These are phyloP conservation scores for Synergus laeviventris DNA, from an alignment of 2,888 invertebrate genomes.

Conservation along the genomic window DNA sequence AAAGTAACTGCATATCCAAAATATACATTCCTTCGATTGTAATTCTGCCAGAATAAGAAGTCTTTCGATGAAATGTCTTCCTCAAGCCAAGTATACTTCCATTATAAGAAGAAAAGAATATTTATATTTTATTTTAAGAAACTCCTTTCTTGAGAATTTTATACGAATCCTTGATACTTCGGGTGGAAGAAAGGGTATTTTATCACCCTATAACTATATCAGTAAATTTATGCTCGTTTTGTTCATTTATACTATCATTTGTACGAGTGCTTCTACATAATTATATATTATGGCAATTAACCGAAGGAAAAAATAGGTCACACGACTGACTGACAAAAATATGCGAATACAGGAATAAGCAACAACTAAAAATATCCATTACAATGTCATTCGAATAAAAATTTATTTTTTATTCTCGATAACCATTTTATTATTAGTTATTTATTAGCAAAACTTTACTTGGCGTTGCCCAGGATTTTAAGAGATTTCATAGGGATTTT, in stretches of 20 bases:
- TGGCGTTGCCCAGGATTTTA: too few relatives aligned
- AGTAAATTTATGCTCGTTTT: not conserved
- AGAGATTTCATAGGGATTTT: too few relatives aligned
- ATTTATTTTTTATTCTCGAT: too few relatives aligned
- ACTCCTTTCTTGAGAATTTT: not conserved
- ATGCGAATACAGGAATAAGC: too few relatives aligned
- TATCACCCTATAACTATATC: too few relatives aligned
- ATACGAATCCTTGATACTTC: not conserved
- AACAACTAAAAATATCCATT: too few relatives aligned
- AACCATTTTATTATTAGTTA: too few relatives aligned
- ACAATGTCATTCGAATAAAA: too few relatives aligned
- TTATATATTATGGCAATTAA: too few relatives aligned
- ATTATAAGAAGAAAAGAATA: not conserved
- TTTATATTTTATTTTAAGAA: not conserved
- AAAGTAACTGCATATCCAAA: slow-evolving; percentile 34
- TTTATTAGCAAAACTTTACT: too few relatives aligned
- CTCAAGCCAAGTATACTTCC: slow-evolving; percentile 28
- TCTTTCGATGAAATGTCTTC: slow-evolving; percentile 22
- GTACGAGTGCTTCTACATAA: not conserved
- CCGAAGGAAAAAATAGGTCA: too few relatives aligned
- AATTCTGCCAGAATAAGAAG: slow-evolving; percentile 27
- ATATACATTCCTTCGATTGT: slow-evolving; percentile 27
- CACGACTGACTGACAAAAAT: too few relatives aligned
- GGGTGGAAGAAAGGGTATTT: not conserved
- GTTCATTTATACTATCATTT: not conserved